A percentile compares a stretch with the other conserved stretches of the same genome.
Conservation (phyloP, 2,888 invertebrate genomes). For the Eurois occulta region DNA sequence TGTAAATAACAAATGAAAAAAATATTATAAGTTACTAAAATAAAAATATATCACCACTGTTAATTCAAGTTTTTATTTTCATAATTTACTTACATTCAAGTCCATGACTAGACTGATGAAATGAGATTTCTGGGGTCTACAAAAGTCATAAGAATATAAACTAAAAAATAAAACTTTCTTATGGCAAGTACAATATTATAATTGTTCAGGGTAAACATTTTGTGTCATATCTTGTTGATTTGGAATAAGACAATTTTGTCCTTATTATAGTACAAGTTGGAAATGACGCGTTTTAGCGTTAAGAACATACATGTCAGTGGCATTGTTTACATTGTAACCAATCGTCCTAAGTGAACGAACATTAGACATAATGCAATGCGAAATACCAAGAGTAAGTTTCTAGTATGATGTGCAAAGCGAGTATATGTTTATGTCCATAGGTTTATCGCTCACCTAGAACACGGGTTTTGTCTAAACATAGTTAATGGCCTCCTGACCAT, state of each 20-base stretch:
- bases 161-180: conserved; percentile 69
- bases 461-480: conserved; percentile 22
- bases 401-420: conserved; percentile 23
- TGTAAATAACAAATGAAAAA: conserved; percentile 31
- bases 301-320: not conserved
- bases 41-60: conserved; percentile 66
- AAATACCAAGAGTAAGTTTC: conserved; percentile 6
- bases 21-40: conserved; percentile 40
- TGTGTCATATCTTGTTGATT: conserved; percentile 54
- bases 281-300: not conserved
- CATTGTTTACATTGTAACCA: conserved; percentile 5
- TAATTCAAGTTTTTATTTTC: conserved; percentile 74
- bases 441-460: conserved; percentile 18
- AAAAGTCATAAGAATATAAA: conserved; percentile 58
- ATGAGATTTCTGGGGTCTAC: conserved; percentile 70
- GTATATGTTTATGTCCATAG: conserved; percentile 6
- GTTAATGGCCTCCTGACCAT: conserved; percentile 68
- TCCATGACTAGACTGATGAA: conserved; percentile 78
- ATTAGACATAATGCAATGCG: conserved; percentile 2
- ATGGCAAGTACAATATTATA: conserved; percentile 76
- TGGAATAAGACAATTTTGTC: conserved; percentile 45
- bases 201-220: conserved; percentile 70
- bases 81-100: conserved; percentile 75
- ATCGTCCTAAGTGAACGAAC: conserved; percentile 8
- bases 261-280: not conserved